phyloP scores from a whole-genome alignment of 2,113 vertebrate species.

The Trachemys scripta region DNA sequence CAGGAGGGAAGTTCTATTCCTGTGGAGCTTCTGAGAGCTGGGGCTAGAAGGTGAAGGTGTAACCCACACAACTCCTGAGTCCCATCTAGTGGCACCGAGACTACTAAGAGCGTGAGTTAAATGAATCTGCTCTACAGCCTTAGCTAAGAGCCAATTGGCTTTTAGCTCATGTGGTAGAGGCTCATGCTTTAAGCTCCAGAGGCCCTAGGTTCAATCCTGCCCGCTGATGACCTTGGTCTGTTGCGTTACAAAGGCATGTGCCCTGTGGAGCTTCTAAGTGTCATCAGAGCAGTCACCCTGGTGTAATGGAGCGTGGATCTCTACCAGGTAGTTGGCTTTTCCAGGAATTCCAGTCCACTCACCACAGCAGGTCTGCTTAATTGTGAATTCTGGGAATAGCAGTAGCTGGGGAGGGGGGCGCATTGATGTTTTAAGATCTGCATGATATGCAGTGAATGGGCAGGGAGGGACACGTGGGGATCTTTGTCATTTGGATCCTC shows the following conservation, averaged over 20 bases:
- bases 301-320: not conserved
- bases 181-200: too few relatives aligned
- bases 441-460: not conserved
- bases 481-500: not conserved
- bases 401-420: not conserved
- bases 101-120: too few relatives aligned
- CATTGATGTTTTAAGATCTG: accelerated
- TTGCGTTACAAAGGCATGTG: not conserved
- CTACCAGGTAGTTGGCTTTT: not conserved
- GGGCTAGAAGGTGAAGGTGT: not conserved
- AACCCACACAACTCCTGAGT: too few relatives aligned
- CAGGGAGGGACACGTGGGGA: not conserved
- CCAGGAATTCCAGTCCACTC: not conserved
- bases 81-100: too few relatives aligned
- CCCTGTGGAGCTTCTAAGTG: not conserved
- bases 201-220: too few relatives aligned
- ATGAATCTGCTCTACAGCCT: too few relatives aligned
- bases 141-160: too few relatives aligned
- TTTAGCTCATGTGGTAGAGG: too few relatives aligned
- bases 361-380: not conserved
- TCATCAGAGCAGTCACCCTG: not conserved
- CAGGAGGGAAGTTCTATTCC: not conserved
- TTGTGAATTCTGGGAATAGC: not conserved
- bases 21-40: not conserved
- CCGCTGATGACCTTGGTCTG: too few relatives aligned